Percentiles rank a stretch among this genome's conserved stretches.
Conservation (phyloP, 2,113 vertebrate species). For the Ciconia stormi region DNA sequence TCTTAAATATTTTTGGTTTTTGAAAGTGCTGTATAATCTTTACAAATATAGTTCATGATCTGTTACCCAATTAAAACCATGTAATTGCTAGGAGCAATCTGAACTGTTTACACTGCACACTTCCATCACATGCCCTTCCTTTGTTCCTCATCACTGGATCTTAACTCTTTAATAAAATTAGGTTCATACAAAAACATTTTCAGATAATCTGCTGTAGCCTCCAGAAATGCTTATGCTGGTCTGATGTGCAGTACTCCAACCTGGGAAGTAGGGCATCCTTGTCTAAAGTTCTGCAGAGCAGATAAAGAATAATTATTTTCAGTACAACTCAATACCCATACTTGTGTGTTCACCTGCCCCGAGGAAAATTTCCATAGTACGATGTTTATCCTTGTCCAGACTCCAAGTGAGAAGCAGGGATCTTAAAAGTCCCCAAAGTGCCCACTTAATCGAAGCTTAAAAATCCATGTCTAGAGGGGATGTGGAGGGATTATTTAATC, state of each 20-base stretch:
- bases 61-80: background rate
- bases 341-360: background rate
- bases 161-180: background rate
- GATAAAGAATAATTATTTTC: background rate
- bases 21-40: conserved; percentile 42
- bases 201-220: background rate
- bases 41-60: background rate
- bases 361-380: background rate
- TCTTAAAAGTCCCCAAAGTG: background rate
- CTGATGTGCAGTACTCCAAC: background rate
- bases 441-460: background rate
- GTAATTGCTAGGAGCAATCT: background rate
- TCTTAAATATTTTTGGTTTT: background rate
- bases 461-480: background rate
- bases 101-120: background rate
- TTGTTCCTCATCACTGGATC: background rate
- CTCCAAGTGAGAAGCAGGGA: background rate
- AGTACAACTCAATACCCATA: background rate
- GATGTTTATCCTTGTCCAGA: background rate
- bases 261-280: background rate
- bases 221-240: background rate
- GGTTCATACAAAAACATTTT: background rate
- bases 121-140: background rate
- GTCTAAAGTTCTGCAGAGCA: background rate
- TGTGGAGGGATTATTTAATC: background rate